Evolutionary conservation across 1,140 invertebrate genomes (phyloP).

Genomic region (Reticulitermes speratus): DNA sequence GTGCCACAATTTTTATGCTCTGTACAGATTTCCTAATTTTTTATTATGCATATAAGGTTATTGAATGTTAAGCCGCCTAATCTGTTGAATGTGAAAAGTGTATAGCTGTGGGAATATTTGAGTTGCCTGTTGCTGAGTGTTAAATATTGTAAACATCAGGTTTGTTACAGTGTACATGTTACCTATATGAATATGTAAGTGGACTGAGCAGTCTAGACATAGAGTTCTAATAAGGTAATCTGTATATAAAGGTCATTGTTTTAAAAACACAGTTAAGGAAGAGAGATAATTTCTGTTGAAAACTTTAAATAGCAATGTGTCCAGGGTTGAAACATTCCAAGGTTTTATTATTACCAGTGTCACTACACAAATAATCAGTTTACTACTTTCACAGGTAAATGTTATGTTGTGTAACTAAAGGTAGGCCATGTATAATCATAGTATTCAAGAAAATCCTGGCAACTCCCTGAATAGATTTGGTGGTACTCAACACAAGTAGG

Average conservation of each 20-base stretch:
- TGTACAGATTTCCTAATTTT: too few relatives aligned
- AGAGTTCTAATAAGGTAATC: too few relatives aligned
- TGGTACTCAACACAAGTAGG: too few relatives aligned
- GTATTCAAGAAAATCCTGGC: too few relatives aligned
- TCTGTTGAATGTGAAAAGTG: too few relatives aligned
- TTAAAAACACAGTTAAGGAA: not conserved
- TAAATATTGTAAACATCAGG: not conserved
- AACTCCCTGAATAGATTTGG: too few relatives aligned
- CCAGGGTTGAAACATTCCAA: not conserved
- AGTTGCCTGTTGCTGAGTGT: not conserved
- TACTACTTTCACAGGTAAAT: too few relatives aligned
- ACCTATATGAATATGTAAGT: not conserved
- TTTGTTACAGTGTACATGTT: not conserved
- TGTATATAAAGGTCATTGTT: not conserved
- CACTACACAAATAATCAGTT: not conserved
- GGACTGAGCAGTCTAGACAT: too few relatives aligned
- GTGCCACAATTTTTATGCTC: too few relatives aligned
- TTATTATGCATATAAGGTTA: not conserved
- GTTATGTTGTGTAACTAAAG: too few relatives aligned
- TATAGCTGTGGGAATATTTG: not conserved
- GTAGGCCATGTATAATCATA: too few relatives aligned
- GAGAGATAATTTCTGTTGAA: not conserved
- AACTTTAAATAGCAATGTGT: not conserved
- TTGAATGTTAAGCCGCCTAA: not conserved
- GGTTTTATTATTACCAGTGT: slow-evolving; percentile 5